Base-by-base conservation (phyloP, 1,140 invertebrate genomes). In the Phthorimaea operculella region DNA sequence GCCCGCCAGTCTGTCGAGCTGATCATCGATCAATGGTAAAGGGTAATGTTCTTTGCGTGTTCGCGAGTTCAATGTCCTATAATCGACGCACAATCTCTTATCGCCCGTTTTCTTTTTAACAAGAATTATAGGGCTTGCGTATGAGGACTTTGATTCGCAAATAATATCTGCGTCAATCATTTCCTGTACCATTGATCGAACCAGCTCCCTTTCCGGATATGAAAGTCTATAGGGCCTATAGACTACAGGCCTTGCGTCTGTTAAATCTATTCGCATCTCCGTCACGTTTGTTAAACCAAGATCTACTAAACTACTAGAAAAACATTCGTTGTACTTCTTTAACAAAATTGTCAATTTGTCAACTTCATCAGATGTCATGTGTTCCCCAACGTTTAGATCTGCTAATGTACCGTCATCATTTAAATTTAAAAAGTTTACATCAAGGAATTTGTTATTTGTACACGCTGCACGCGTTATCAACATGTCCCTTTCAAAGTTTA, bases 1-100 rank as follows among this genome's bases (percentile, higher is more conserved):
- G 0, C 62, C 65, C 44, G 59, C 17, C 21, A 65, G 56, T 75
- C 66, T 18, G 58, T 84, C 74, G 6, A 89, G 56, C 10, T 69
- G 66, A 39, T 87, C 81, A 28, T 87, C 80, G 12, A 89, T 86
- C 1, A 75, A 48, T 0, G 86, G 87, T n/a, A 90, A 57, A 0
- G 88, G 87, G 59, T 76, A 88, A 10, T 63, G 53, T 51, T 87
- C 85, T 54, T 68, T 68, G 0, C 65, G 62, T 62, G 62, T 28
- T 6, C 33, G 54, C n/a, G 42, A 42, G 59, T 89, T 88, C 6
- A 89, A 52, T 6, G 54, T 17, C 11, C 85, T 42, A 55, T 80
- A 88, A 62, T 89, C 86, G 0, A 59, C 62, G 56, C 86, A 88
- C 17, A 87, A 71, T 10, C 45, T 15, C 16, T 48, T 48, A 12